Percentiles rank a stretch among this genome's conserved stretches.
phyloP scores from a whole-genome alignment of 2,888 invertebrate genomes.

The Amphipyra tragopoginis region DNA sequence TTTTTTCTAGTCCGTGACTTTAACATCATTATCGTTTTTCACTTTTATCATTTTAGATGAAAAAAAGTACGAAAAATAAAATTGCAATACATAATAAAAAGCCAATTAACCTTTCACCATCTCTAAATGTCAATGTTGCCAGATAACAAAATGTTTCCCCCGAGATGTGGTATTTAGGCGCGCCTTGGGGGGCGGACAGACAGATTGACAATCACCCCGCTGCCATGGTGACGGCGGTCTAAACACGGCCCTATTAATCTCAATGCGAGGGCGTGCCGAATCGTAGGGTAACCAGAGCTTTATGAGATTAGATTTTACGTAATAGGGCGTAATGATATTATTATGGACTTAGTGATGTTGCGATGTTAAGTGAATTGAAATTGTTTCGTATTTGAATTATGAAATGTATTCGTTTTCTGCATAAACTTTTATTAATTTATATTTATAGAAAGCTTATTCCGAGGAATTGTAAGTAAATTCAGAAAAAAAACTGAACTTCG shows the following conservation, averaged over 20 bases:
- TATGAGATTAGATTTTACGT: conserved; percentile 52
- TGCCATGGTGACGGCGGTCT: conserved; percentile 83
- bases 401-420: neutral
- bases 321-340: conserved; percentile 44
- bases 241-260: conserved; percentile 88
- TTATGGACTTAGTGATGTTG: conserved; percentile 32
- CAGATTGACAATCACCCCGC: conserved; percentile 81
- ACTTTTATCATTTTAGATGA: conserved; percentile 17
- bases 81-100: conserved; percentile 54
- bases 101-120: conserved; percentile 67
- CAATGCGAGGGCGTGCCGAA: conserved; percentile 82
- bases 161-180: conserved; percentile 86
- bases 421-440: neutral
- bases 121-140: conserved; percentile 73
- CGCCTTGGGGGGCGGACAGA: conserved; percentile 64
- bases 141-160: conserved; percentile 81
- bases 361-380: conserved; percentile 2
- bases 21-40: no score
- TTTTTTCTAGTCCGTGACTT: no score
- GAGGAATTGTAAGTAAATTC: no score
- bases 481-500: no score
- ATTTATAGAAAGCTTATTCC: no score
- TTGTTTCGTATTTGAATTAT: neutral
- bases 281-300: conserved; percentile 69
- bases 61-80: conserved; percentile 29